Evolutionary conservation across 1,140 invertebrate genomes (phyloP).

Genomic region (Ectropis grisescens): DNA sequence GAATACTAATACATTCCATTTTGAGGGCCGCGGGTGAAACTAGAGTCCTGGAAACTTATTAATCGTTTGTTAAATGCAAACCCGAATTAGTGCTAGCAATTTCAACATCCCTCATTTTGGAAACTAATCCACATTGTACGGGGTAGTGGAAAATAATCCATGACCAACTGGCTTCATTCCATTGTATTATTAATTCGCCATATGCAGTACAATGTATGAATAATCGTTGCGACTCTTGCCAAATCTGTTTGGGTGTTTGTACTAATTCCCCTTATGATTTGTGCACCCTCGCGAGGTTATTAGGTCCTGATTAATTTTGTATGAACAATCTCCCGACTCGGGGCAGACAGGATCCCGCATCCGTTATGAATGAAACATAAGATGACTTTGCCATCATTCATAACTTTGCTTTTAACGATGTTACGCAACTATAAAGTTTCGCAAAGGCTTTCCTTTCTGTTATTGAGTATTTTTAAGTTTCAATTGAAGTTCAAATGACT

Average conservation of each 20-base stretch:
- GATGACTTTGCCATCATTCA: slow-evolving; percentile 16
- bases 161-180: slow-evolving; percentile 5
- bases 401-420: slow-evolving; percentile 9
- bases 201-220: slow-evolving; percentile 10
- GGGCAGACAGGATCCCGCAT: slow-evolving; percentile 26
- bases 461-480: too few relatives aligned
- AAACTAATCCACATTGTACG: too few relatives aligned
- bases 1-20: too few relatives aligned
- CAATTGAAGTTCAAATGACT: too few relatives aligned
- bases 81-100: too few relatives aligned
- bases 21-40: too few relatives aligned
- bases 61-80: too few relatives aligned
- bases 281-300: slow-evolving; percentile 8
- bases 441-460: too few relatives aligned
- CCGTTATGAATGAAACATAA: slow-evolving; percentile 39
- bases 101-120: too few relatives aligned
- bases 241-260: too few relatives aligned
- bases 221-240: too few relatives aligned
- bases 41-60: too few relatives aligned
- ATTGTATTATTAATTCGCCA: slow-evolving; percentile 17
- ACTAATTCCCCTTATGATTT: slow-evolving; percentile 7
- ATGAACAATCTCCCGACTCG: slow-evolving; percentile 38
- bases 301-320: slow-evolving; percentile 49
- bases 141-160: slow-evolving; percentile 3
- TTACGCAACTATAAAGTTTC: slow-evolving; percentile 8